Evolutionary conservation across 1,140 invertebrate genomes (phyloP), one percentile per base, ranked within the genome.

Genomic region (Drosophila orosa): DNA sequence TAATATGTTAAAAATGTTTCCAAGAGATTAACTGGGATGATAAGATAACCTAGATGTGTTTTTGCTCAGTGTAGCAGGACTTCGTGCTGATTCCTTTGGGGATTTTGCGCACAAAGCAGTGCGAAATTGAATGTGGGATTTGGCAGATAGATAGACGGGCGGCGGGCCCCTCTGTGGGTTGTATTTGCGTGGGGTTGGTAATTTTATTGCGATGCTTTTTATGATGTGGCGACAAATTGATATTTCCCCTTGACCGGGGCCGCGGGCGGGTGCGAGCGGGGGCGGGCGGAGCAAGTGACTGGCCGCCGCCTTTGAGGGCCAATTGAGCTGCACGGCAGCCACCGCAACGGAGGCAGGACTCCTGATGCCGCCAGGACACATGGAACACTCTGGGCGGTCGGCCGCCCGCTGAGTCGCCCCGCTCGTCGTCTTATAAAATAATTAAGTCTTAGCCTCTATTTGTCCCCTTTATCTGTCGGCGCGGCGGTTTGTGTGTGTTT

Each of bases 221-320:
- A 90, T 90, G 87, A 90, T 90, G 87, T 90, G 83, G 80, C 87
- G 87, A 90, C 87, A 90, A 90, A 90, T 90, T 90, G 87, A 90
- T 90, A 90, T 87, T 90, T 90, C 87, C 63, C 72, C 68, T 40
- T 73, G 71, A 74, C 72, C 48, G 29, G 35, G 9, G 37, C 37
- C 17, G 33, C 29, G 29, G 22, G 42, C 24, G 12, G 24, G 39
- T 3, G 15, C 13, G 22, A 13, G 17, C n/a, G 42, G 12, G n/a
- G 39, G 29, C n/a, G n/a, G n/a, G 25, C 15, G 22, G 31, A 15
- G 62, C 25, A 44, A 44, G 31, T 58, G 55, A 37, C n/a, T 58
- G 39, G 24, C 40, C 50, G 24, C 44, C 59, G 69, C 50, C 83
- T 71, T 80, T 63, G 68, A 65, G 77, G 80, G 84, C 68, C 84